Percentiles rank a stretch among this genome's conserved stretches.
phyloP scores from a whole-genome alignment of 1,140 invertebrate species.

The Caenorhabditis briggsae region DNA sequence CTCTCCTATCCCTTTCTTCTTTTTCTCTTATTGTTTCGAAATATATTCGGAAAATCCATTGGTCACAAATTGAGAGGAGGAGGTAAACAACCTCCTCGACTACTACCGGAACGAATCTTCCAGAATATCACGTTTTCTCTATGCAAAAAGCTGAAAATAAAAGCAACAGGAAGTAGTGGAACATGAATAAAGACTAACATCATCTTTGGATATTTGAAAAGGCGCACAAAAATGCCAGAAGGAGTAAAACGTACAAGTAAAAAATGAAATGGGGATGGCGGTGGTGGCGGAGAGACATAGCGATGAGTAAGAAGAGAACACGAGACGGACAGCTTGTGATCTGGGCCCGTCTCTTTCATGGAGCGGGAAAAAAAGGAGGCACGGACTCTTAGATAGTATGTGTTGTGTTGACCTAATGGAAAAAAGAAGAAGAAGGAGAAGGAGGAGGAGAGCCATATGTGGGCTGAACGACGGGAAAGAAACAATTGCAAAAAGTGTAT shows the following conservation, averaged over 20 bases:
- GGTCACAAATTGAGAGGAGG: no score
- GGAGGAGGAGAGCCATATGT: neutral
- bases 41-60: no score
- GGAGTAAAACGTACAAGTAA: neutral
- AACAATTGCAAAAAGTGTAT: conserved; percentile 16
- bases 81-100: no score
- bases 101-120: no score
- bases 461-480: neutral
- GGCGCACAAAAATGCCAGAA: neutral
- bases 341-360: conserved; percentile 20
- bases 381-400: neutral
- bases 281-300: neutral
- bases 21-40: no score
- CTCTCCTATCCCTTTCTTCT: no score
- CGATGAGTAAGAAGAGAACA: conserved; percentile 45
- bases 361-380: neutral
- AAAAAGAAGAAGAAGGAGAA: neutral
- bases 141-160: neutral
- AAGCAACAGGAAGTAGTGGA: neutral
- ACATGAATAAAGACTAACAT: neutral
- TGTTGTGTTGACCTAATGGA: conserved; percentile 29
- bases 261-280: neutral
- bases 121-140: no score
- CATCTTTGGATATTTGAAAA: conserved; percentile 11
- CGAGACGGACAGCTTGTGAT: conserved; percentile 39